Percentiles rank a stretch among this genome's conserved stretches.
Conservation (phyloP, 2,888 invertebrate species). For the Carabus problematicus region DNA sequence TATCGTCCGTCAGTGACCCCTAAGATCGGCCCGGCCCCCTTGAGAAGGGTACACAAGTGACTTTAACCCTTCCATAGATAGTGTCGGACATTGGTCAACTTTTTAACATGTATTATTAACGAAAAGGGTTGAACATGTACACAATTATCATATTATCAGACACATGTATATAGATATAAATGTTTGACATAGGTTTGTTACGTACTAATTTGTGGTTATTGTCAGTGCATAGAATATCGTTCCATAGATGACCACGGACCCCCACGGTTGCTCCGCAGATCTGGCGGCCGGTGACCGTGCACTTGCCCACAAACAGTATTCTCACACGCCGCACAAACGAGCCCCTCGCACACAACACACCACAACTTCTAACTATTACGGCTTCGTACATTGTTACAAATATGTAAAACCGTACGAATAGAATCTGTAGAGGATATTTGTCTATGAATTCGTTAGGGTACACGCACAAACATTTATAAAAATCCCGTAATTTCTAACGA, state of each 20-base stretch:
- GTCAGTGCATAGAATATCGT: conserved; percentile 12
- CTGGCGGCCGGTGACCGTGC: conserved; percentile 10
- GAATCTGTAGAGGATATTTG: neutral
- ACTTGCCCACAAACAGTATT: conserved; percentile 31
- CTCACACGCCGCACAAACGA: conserved; percentile 11
- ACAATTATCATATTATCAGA: neutral
- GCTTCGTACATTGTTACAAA: no score
- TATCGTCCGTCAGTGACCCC: no score
- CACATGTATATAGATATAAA: neutral
- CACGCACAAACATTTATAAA: no score
- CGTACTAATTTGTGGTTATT: conserved; percentile 31
- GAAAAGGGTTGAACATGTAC: conserved; percentile 9
- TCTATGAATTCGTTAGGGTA: neutral
- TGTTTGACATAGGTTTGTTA: conserved; percentile 10
- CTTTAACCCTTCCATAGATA: conserved; percentile 11
- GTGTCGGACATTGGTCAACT: conserved; percentile 33
- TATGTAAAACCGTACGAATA: neutral
- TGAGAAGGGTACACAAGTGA: neutral
- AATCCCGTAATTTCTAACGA: no score
- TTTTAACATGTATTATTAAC: neutral
- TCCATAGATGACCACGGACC: conserved; percentile 13
- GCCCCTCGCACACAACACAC: neutral
- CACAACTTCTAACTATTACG: no score
- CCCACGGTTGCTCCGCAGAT: conserved; percentile 6
- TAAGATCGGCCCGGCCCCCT: conserved; percentile 4